phyloP scores from a whole-genome alignment of 2,113 vertebrate species.

The Megaleporinus macrocephalus region DNA sequence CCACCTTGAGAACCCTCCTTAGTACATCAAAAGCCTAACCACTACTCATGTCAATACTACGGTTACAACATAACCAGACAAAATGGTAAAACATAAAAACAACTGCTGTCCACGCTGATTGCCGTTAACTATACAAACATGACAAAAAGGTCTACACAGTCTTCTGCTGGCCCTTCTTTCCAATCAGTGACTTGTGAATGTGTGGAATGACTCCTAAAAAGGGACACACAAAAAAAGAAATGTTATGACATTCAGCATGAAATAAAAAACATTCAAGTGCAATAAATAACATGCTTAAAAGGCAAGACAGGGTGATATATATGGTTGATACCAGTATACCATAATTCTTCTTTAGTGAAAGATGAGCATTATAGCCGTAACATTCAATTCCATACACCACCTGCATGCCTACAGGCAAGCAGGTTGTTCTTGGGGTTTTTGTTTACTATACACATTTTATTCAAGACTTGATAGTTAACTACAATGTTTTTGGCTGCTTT shows the following conservation, averaged over 20 bases:
- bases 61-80: slow-evolving; percentile 57
- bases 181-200: slow-evolving; percentile 91
- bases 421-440: too few species aligned
- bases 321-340: too few species aligned
- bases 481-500: too few species aligned
- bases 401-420: too few species aligned
- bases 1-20: slow-evolving; percentile 20
- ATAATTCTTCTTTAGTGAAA: too few species aligned
- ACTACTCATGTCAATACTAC: slow-evolving; percentile 54
- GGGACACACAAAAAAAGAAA: slow-evolving; percentile 3
- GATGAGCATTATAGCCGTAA: too few species aligned
- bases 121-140: slow-evolving; percentile 30
- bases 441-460: too few species aligned
- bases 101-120: slow-evolving; percentile 40
- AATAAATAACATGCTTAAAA: too few species aligned
- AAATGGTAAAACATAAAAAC: slow-evolving; percentile 60
- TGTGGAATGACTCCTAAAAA: slow-evolving; percentile 86
- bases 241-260: neutral
- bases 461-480: too few species aligned
- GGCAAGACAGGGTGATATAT: too few species aligned
- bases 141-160: slow-evolving; percentile 74
- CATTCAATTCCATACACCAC: too few species aligned
- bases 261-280: too few species aligned
- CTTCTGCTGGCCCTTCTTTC: slow-evolving; percentile 91
- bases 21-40: slow-evolving; percentile 49